Evolutionary conservation across 1,140 invertebrate species (phyloP).

Genomic region (Steinernema feltiae): DNA sequence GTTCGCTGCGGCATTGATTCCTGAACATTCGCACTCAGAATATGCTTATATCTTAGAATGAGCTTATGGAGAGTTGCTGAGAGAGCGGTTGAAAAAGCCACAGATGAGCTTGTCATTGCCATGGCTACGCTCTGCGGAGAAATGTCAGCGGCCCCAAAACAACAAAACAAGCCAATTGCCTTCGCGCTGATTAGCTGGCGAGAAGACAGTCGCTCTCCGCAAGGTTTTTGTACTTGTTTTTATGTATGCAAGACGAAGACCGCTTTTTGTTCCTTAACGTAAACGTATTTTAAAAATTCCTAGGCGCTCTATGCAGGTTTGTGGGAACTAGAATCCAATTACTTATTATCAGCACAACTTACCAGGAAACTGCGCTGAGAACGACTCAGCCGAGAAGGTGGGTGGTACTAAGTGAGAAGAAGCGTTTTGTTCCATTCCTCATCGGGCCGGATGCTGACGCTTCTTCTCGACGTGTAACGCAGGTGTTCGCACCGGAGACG

Average conservation of each 20-base stretch:
- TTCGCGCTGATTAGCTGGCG: neutral
- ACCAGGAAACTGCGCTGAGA: constrained; percentile 7
- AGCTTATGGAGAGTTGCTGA: no score
- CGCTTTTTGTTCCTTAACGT: no score
- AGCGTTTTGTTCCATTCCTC: constrained; percentile 13
- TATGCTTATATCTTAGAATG: no score
- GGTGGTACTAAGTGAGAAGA: neutral
- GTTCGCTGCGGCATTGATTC: constrained; percentile 5
- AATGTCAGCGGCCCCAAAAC: neutral
- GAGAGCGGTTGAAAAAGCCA: neutral
- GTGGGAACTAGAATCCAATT: neutral
- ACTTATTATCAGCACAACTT: neutral
- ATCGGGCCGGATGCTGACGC: neutral
- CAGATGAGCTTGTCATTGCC: neutral
- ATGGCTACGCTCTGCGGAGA: neutral
- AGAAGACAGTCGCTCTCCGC: no score
- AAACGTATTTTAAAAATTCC: no score
- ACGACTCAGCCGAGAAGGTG: neutral
- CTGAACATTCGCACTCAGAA: neutral
- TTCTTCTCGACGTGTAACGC: neutral
- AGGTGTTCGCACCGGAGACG: neutral
- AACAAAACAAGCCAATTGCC: no score
- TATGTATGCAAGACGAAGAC: no score
- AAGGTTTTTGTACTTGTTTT: no score
- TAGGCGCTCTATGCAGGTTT: neutral